phyloP scores from a whole-genome alignment of 2,797 vertebrate species.

The Meriones psammophilus region DNA sequence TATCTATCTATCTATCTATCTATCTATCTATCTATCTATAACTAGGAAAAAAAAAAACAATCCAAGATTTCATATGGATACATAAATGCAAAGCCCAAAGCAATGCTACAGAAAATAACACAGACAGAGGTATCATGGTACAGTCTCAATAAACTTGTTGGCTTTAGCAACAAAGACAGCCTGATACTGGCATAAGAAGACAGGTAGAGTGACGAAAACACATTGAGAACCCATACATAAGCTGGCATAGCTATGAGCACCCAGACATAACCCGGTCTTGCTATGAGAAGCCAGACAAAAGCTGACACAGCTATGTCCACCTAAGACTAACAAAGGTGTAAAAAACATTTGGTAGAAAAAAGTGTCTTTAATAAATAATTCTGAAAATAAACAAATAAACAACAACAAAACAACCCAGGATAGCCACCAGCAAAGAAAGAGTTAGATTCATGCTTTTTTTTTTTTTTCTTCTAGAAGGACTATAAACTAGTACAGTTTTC shows the following conservation, averaged over 20 bases:
- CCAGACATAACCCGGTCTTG: not conserved
- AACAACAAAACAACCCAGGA: not conserved
- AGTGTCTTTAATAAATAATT: not conserved
- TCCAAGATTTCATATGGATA: not conserved
- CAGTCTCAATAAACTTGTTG: not conserved
- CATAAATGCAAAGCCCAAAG: not conserved
- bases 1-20: too few relatives aligned
- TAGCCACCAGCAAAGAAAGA: not conserved
- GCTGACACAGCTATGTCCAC: not conserved
- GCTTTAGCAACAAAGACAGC: not conserved
- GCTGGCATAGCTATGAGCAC: not conserved
- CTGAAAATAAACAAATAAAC: too few relatives aligned
- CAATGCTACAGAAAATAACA: not conserved
- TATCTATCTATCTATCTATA: too few relatives aligned
- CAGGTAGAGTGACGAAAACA: not conserved
- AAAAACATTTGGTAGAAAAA: not conserved
- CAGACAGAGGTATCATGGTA: not conserved
- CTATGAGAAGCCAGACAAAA: not conserved
- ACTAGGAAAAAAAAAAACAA: too few relatives aligned
- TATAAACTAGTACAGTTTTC: not conserved
- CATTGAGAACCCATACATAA: not conserved
- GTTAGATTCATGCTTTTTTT: not conserved
- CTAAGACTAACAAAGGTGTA: not conserved
- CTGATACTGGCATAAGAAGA: not conserved
- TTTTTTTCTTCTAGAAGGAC: not conserved